Conservation (phyloP, 2,113 vertebrate genomes). For the Neomonachus schauinslandi region DNA sequence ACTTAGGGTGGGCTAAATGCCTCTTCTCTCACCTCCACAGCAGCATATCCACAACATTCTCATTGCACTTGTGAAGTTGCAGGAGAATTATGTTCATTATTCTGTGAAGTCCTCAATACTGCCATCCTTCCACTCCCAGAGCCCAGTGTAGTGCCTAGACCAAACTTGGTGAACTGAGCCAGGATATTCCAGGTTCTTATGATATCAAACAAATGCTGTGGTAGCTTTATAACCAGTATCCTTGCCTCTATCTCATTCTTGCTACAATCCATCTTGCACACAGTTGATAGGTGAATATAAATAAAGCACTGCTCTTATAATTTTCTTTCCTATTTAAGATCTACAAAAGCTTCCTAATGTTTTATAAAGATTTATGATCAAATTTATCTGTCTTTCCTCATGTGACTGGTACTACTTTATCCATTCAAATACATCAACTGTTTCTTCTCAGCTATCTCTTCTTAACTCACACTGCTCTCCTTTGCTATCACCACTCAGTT, state of each 20-base stretch:
- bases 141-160: no score
- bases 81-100: neutral
- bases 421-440: neutral
- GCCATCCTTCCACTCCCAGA: neutral
- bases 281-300: neutral
- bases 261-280: neutral
- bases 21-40: neutral
- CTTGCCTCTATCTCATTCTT: neutral
- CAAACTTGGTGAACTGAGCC: neutral
- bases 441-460: neutral
- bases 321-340: neutral
- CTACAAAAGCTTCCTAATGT: neutral
- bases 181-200: neutral
- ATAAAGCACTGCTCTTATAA: neutral
- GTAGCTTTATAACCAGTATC: neutral
- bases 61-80: neutral
- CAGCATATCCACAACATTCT: neutral
- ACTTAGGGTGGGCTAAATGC: neutral
- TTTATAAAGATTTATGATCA: conserved; percentile 11
- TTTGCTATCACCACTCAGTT: neutral
- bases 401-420: neutral
- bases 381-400: neutral
- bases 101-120: rapidly evolving
- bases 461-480: neutral
- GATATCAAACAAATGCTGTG: neutral